Evolutionary conservation across 2,113 vertebrate species (phyloP).

Genomic region (Myotis lucifugus): DNA sequence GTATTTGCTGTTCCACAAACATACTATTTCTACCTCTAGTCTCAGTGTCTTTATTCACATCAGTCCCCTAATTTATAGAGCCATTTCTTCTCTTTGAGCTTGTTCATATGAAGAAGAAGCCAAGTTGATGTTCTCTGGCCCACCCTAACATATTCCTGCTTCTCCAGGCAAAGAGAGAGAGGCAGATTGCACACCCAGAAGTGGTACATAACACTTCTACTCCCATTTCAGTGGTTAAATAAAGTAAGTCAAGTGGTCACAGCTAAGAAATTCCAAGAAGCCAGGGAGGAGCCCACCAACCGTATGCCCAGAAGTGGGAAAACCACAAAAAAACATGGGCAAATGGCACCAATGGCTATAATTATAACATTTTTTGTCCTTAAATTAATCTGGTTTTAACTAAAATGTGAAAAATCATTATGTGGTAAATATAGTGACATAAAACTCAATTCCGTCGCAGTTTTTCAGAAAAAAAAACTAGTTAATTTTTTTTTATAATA

Average conservation of each 20-base stretch:
- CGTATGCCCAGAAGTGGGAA: background rate
- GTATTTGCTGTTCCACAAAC: background rate
- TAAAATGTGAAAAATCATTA: background rate
- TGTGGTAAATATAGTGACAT: background rate
- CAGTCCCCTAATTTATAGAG: background rate
- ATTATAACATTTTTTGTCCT: background rate
- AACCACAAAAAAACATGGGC: background rate
- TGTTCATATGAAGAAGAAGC: background rate
- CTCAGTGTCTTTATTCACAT: background rate
- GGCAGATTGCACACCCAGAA: background rate
- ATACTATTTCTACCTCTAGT: background rate
- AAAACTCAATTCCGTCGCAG: background rate
- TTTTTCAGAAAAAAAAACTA: background rate
- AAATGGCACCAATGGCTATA: background rate
- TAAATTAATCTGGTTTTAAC: background rate
- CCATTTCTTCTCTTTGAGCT: background rate
- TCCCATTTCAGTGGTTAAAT: background rate
- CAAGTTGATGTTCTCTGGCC: background rate
- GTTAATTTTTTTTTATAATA: background rate
- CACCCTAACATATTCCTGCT: background rate
- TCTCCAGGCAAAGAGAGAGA: background rate
- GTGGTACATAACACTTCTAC: background rate
- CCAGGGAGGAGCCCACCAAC: background rate
- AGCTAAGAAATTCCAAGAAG: background rate
- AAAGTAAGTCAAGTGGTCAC: background rate